These are phyloP conservation scores for Otis tarda DNA, from an alignment of 2,113 vertebrate species.

Conservation along the genomic window DNA sequence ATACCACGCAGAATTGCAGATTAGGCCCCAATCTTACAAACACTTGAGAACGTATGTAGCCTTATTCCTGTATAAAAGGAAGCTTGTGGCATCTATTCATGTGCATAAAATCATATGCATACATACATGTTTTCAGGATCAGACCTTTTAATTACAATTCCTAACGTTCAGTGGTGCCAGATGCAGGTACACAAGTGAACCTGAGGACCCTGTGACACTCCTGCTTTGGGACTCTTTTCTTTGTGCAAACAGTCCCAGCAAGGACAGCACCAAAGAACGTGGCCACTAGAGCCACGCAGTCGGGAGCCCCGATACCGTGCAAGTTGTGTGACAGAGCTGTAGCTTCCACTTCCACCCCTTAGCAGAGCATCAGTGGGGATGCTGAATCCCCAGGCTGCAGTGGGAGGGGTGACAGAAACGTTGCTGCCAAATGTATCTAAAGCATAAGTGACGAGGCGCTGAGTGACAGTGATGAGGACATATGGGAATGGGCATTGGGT, in stretches of 20 bases:
- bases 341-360: not conserved
- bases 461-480: not conserved
- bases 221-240: not conserved
- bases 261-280: not conserved
- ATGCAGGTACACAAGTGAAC: not conserved
- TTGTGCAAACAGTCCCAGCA: accelerated
- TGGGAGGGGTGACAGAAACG: accelerated
- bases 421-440: not conserved
- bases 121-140: not conserved
- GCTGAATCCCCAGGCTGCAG: not conserved
- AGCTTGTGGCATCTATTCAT: not conserved
- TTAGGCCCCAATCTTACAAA: not conserved
- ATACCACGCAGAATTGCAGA: not conserved
- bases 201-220: not conserved
- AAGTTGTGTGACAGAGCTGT: not conserved
- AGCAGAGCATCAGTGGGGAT: not conserved
- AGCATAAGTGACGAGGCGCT: not conserved
- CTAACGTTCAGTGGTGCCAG: not conserved
- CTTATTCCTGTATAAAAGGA: not conserved
- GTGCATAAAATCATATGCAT: not conserved
- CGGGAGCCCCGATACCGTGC: not conserved
- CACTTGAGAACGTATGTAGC: not conserved
- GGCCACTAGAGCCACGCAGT: not conserved
- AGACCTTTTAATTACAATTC: not conserved
- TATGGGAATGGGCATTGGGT: accelerated